Conservation (phyloP, 2,888 invertebrate genomes). For the Sialis lutaria region DNA sequence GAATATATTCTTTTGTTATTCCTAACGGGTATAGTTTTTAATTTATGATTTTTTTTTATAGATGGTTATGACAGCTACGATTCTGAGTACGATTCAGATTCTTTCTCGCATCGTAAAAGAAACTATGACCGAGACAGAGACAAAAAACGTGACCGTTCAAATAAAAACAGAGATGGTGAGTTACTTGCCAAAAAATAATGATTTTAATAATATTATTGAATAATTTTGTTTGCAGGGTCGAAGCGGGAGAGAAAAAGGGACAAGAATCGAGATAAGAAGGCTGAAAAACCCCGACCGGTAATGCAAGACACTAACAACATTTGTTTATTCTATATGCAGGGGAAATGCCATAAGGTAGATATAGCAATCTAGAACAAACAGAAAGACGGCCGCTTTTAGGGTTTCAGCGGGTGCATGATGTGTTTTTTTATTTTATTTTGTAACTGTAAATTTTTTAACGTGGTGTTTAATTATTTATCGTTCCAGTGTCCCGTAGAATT, state of each 20-base stretch:
- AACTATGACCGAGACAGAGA: constrained; percentile 11
- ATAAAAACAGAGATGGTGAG: constrained; percentile 3
- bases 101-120: constrained; percentile 14
- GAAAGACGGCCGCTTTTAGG: background rate
- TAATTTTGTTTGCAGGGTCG: constrained; percentile 2
- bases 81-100: constrained; percentile 33
- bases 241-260: constrained; percentile 9
- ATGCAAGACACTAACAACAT: constrained; percentile 51
- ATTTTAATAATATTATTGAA: background rate
- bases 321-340: constrained; percentile 75
- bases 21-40: background rate
- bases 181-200: too few species aligned
- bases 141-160: constrained; percentile 2
- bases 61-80: constrained; percentile 33
- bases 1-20: background rate
- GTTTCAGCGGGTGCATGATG: background rate
- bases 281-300: constrained; percentile 23
- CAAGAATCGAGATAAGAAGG: constrained; percentile 3
- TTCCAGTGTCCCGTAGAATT: too few species aligned
- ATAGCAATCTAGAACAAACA: background rate
- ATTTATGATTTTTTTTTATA: background rate
- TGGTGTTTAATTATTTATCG: too few species aligned
- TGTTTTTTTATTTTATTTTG: background rate
- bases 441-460: too few species aligned
- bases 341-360: constrained; percentile 59